A percentile compares a stretch with the other conserved stretches of the same genome.
phyloP scores from a whole-genome alignment of 2,113 vertebrate genomes.

The Rhabdomys dilectus region DNA sequence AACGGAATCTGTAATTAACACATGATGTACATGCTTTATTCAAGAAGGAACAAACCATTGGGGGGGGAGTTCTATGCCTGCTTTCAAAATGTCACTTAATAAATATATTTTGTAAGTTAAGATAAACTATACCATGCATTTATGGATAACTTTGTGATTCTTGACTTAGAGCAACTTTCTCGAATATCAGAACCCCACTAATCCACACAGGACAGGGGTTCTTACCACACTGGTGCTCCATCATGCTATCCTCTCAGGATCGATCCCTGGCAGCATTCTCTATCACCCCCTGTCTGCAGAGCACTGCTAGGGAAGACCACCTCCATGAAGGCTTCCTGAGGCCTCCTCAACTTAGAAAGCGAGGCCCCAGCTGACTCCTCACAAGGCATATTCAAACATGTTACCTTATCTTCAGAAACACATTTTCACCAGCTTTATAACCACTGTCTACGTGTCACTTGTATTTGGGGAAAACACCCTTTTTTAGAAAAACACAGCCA shows the following conservation, averaged over 20 bases:
- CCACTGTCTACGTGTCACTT: neutral
- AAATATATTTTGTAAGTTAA: slow-evolving; percentile 34
- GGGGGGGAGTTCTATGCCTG: neutral
- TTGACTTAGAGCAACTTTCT: slow-evolving; percentile 31
- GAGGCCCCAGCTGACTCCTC: neutral
- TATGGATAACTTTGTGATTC: slow-evolving; percentile 33
- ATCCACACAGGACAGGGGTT: neutral
- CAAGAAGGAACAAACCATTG: slow-evolving; percentile 34
- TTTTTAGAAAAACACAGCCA: slow-evolving; percentile 15
- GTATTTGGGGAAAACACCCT: neutral
- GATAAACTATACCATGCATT: slow-evolving; percentile 20
- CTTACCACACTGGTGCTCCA: neutral
- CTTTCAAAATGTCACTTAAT: slow-evolving; percentile 50
- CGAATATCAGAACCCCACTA: neutral
- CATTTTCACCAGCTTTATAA: neutral
- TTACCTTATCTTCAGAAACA: slow-evolving; percentile 37
- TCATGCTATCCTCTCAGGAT: too few relatives aligned
- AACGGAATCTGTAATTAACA: slow-evolving; percentile 18
- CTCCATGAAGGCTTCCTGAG: neutral
- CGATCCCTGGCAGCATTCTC: neutral
- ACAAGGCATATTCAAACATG: neutral
- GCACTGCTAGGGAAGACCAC: neutral
- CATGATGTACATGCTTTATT: slow-evolving; percentile 40
- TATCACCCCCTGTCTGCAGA: neutral
- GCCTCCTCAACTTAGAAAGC: neutral